Conservation (phyloP, 1,140 invertebrate genomes). For the Vollenhovia emeryi region DNA sequence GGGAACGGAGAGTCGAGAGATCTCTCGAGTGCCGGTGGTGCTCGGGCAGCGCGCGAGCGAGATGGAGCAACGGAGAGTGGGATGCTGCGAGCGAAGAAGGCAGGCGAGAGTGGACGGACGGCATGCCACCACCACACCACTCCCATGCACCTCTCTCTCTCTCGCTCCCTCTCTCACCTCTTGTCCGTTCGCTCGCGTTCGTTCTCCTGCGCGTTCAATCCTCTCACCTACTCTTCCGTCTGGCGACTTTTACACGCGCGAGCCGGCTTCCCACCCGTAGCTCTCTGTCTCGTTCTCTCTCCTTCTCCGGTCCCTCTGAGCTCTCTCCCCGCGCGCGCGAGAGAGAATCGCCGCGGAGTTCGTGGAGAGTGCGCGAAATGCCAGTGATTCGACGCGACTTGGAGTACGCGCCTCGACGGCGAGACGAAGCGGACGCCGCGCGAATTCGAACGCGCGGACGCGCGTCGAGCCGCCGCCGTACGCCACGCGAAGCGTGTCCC, state of each 20-base stretch:
- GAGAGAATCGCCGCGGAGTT: conserved; percentile 40
- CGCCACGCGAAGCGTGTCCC: neutral
- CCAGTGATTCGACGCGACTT: conserved; percentile 76
- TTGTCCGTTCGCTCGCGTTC: conserved; percentile 53
- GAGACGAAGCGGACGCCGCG: conserved; percentile 29
- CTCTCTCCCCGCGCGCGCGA: conserved; percentile 32
- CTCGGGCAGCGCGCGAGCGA: conserved; percentile 15
- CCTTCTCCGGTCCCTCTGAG: neutral
- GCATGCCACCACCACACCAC: conserved; percentile 83
- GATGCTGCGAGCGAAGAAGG: conserved; percentile 76
- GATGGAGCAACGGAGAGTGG: conserved; percentile 71
- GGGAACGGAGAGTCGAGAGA: neutral
- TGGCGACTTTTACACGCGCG: conserved; percentile 79
- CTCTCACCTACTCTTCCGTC: conserved; percentile 73
- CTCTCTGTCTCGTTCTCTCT: neutral
- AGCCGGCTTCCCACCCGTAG: conserved; percentile 76
- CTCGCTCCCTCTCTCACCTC: conserved; percentile 25
- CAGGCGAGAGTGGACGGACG: conserved; percentile 84
- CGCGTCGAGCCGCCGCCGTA: conserved; percentile 21
- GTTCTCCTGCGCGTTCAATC: conserved; percentile 70
- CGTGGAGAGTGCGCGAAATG: conserved; percentile 71
- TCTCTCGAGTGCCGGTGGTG: neutral
- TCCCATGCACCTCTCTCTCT: conserved; percentile 18
- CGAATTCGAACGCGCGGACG: conserved; percentile 50
- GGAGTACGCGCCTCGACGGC: conserved; percentile 61